Evolutionary conservation across 1,140 invertebrate species (phyloP).

Genomic region (Zaprionus africanus): DNA sequence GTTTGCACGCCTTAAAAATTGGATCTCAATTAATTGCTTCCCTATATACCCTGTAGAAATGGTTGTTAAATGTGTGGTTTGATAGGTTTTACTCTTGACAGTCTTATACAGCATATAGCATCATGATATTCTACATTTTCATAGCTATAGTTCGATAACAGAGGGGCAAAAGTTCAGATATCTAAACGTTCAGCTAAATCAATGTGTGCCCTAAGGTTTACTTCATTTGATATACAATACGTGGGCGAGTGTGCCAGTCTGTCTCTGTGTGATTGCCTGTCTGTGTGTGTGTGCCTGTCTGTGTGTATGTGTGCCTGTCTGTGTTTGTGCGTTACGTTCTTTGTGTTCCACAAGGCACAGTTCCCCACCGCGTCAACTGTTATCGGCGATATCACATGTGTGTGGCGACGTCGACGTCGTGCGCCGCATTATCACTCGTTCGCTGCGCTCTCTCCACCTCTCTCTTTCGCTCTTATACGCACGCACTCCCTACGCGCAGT

Average conservation of each 20-base stretch:
- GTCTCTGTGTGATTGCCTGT: background rate
- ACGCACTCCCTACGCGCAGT: slow-evolving; percentile 1
- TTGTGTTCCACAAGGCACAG: slow-evolving; percentile 13
- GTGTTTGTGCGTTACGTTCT: slow-evolving; percentile 20
- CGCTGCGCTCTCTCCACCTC: slow-evolving; percentile 19
- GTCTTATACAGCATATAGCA: background rate
- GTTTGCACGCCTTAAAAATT: too few relatives aligned
- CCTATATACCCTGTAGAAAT: too few relatives aligned
- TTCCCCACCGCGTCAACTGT: slow-evolving; percentile 65
- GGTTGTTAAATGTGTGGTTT: too few relatives aligned
- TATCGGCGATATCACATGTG: slow-evolving; percentile 73
- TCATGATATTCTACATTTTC: too few relatives aligned
- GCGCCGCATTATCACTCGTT: slow-evolving; percentile 65
- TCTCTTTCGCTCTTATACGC: background rate
- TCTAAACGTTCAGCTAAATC: slow-evolving; percentile 13
- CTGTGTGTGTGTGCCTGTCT: slow-evolving; percentile 1
- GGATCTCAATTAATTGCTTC: too few relatives aligned
- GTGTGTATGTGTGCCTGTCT: background rate
- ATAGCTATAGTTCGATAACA: background rate
- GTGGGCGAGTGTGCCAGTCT: background rate
- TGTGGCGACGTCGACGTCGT: slow-evolving; percentile 20
- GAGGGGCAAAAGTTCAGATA: slow-evolving; percentile 7
- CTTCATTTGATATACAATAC: slow-evolving; percentile 26
- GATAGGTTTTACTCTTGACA: background rate
- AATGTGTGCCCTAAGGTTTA: slow-evolving; percentile 30